These are phyloP conservation scores for Oncorhynchus keta DNA, from an alignment of 2,113 vertebrate genomes.

Conservation along the genomic window DNA sequence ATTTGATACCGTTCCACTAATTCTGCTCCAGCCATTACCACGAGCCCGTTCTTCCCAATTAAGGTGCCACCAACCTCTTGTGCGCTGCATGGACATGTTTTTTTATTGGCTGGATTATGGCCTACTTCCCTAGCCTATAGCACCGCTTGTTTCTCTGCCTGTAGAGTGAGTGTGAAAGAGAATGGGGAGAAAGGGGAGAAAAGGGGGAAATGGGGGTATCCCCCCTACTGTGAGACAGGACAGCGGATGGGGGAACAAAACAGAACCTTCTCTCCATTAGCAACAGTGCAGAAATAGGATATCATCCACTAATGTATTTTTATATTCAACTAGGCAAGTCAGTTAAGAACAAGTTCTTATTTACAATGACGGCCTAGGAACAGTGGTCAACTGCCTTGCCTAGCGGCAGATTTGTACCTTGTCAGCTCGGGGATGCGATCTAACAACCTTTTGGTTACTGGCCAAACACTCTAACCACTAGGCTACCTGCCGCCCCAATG, in stretches of 20 bases:
- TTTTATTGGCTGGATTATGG: constrained; percentile 32
- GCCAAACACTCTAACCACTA: too few species aligned
- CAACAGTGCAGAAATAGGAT: not conserved
- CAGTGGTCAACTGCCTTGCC: too few species aligned
- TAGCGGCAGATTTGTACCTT: too few species aligned
- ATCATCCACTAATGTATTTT: not conserved
- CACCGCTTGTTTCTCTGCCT: not conserved
- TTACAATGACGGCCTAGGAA: too few species aligned
- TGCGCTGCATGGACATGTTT: constrained; percentile 1
- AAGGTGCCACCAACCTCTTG: not conserved
- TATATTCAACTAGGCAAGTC: too few species aligned
- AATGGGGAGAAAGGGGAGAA: not conserved
- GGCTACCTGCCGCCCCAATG: not conserved
- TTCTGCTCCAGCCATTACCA: too few species aligned
- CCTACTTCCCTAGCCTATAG: not conserved
- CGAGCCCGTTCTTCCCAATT: too few species aligned
- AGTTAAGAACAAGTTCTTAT: too few species aligned
- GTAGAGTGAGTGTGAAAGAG: not conserved
- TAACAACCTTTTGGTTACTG: too few species aligned
- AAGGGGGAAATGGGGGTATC: not conserved
- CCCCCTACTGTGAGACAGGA: not conserved
- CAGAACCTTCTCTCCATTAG: not conserved
- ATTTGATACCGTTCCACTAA: too few species aligned
- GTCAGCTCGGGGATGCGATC: too few species aligned
- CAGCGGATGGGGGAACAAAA: not conserved